phyloP scores from a whole-genome alignment of 2,113 vertebrate genomes.

The Dipodomys merriami region DNA sequence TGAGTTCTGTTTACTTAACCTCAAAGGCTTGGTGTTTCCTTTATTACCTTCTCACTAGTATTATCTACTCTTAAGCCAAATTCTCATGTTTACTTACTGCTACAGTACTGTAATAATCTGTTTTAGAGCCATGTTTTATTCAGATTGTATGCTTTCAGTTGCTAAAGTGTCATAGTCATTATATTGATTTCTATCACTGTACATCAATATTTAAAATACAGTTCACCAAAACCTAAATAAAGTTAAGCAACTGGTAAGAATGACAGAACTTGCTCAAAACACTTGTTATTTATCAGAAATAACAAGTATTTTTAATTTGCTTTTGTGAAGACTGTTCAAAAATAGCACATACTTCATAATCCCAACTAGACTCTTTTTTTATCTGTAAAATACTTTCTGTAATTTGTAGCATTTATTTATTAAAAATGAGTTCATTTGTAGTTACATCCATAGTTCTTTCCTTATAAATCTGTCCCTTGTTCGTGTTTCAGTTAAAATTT shows the following conservation, averaged over 20 bases:
- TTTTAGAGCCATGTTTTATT: constrained; percentile 58
- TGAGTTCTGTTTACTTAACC: constrained; percentile 45
- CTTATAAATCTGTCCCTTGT: not conserved
- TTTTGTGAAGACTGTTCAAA: constrained; percentile 56
- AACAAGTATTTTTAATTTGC: not conserved
- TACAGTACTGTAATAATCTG: not conserved
- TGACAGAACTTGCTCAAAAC: constrained; percentile 5
- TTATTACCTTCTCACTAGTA: constrained; percentile 17
- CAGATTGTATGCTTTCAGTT: constrained; percentile 50
- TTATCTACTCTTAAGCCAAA: constrained; percentile 37
- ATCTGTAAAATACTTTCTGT: constrained; percentile 39
- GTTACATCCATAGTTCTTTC: not conserved
- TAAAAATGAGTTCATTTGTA: not conserved
- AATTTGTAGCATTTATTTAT: constrained; percentile 30
- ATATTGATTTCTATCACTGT: constrained; percentile 11
- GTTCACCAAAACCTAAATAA: constrained; percentile 16
- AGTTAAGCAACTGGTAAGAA: constrained; percentile 41
- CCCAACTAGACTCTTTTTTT: not conserved
- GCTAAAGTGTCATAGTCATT: constrained; percentile 32
- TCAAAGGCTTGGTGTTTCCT: constrained; percentile 24
- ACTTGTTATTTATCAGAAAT: constrained; percentile 59
- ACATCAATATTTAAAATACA: constrained; percentile 29
- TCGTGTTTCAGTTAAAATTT: constrained; percentile 27
- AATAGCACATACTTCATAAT: not conserved
- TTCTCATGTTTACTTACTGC: constrained; percentile 29